Base-by-base conservation (phyloP, 2,797 vertebrate genomes). In the Brachyalestes nurse region DNA sequence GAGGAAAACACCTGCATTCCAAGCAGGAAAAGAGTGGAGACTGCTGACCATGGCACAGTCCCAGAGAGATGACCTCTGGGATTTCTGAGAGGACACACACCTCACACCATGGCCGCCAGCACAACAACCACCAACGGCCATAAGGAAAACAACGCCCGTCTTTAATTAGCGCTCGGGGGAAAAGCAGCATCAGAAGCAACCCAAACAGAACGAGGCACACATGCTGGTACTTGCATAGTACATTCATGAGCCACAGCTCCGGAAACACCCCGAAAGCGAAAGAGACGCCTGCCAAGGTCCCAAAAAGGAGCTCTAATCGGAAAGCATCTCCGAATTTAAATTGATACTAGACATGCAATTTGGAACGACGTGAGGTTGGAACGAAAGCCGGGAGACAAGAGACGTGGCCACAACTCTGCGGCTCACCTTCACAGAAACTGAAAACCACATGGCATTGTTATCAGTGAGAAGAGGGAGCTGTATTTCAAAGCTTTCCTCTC, bases 91-190 rank as follows among this genome's bases (percentile, higher is more conserved):
- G 61, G 80, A 62, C 45, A 69, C 78, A 53, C 78, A 47, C 55
- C 38, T 78, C 71, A 51, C 45, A 66, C 79, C 64, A 67, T 25
- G 77, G 78, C 80, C 65, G 72, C 51, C 25, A 62, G 70, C 53
- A 74, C 82, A 80, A 80, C 67, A 61, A 61, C 51, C 61, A 74
- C 28, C 74, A 45, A 40, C 28, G 14, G 40, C 45, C 79, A 25
- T n/a, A 55, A 28, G 77, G 57, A 80, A 84, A 82, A 82, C 77
- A 84, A 72, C 64, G 34, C 65, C 70, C 17, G 34, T 69, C 62
- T 75, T 47, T 82, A 86, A 86, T 86, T 86, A 77, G 75, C 53
- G 65, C 85, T 78, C 65, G 60, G 28, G 83, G 80, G 84, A 81
- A 60, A 49, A 49, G 38, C 55, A 72, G 23, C 21, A 64, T 79